phyloP scores from a whole-genome alignment of 2,888 invertebrate species.

The Microctonus brassicae region DNA sequence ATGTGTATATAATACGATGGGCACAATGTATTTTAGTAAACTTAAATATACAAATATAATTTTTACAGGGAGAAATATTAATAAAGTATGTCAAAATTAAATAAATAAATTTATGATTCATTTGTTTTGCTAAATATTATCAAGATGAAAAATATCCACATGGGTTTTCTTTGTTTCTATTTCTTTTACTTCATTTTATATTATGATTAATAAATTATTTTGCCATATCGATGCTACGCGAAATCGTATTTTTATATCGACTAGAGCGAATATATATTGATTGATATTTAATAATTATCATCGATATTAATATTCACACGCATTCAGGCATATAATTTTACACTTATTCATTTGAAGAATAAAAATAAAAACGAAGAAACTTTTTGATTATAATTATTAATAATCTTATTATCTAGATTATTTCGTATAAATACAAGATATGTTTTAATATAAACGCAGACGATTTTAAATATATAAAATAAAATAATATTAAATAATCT shows the following conservation, averaged over 20 bases:
- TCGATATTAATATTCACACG: neutral
- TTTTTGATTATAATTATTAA: neutral
- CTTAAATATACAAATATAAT: neutral
- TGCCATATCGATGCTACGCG: conserved; percentile 4
- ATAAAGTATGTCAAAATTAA: no score
- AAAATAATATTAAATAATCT: neutral
- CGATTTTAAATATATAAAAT: neutral
- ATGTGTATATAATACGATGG: neutral
- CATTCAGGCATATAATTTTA: neutral
- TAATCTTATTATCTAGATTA: neutral
- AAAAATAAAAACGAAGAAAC: neutral
- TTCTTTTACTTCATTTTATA: neutral
- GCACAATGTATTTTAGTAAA: neutral
- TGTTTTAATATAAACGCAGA: neutral
- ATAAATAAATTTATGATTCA: no score
- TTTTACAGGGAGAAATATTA: no score
- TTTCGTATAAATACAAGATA: neutral
- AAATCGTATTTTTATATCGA: conserved; percentile 17
- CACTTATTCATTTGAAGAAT: neutral
- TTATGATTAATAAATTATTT: neutral
- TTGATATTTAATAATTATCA: conserved; percentile 12
- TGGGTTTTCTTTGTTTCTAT: neutral
- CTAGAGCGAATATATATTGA: conserved; percentile 8
- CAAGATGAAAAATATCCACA: neutral
- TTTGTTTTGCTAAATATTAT: no score